Evolutionary conservation across 37 sponge, comb jelly and placozoan genomes (phyloP).

Genomic region (Cliona cf. orientalis): DNA sequence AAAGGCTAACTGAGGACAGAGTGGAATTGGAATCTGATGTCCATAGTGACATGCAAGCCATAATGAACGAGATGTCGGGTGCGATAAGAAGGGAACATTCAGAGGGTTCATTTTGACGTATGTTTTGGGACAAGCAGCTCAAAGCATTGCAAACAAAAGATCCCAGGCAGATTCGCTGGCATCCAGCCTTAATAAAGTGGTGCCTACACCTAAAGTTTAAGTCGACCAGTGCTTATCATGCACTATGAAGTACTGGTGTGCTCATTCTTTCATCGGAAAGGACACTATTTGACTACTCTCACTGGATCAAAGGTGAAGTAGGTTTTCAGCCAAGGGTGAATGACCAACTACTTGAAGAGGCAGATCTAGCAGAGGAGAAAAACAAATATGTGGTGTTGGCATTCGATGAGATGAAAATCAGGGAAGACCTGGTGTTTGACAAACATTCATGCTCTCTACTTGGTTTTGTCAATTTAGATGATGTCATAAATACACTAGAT

Average conservation of each 20-base stretch:
- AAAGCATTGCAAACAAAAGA: slow-evolving; percentile 37
- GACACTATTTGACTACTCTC: slow-evolving; percentile 41
- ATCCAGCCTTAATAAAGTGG: slow-evolving; percentile 58
- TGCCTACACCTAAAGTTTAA: slow-evolving; percentile 48
- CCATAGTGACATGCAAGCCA: slow-evolving; percentile 36
- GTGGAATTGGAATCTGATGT: slow-evolving; percentile 16
- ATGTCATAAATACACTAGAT: slow-evolving; percentile 22
- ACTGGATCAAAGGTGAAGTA: slow-evolving; percentile 14
- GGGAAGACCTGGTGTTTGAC: slow-evolving; percentile 43
- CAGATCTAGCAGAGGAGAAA: slow-evolving; percentile 16
- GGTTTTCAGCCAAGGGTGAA: slow-evolving; percentile 37
- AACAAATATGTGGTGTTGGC: slow-evolving; percentile 35
- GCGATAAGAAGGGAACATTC: slow-evolving; percentile 26
- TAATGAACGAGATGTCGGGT: slow-evolving; percentile 28
- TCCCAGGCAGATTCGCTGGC: slow-evolving; percentile 46
- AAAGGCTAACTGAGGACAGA: slow-evolving; percentile 32
- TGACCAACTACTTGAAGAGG: slow-evolving; percentile 39
- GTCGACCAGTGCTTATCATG: slow-evolving; percentile 40
- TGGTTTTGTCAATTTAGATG: slow-evolving; percentile 38
- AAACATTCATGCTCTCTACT: slow-evolving; percentile 40
- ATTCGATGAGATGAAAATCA: slow-evolving; percentile 46
- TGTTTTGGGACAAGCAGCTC: slow-evolving; percentile 64
- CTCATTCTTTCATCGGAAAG: slow-evolving; percentile 43
- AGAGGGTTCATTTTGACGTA: slow-evolving; percentile 45
- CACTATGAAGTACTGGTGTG: slow-evolving; percentile 36